These are phyloP conservation scores for Tipula confusa DNA, from an alignment of 2,888 invertebrate genomes.

Conservation along the genomic window DNA sequence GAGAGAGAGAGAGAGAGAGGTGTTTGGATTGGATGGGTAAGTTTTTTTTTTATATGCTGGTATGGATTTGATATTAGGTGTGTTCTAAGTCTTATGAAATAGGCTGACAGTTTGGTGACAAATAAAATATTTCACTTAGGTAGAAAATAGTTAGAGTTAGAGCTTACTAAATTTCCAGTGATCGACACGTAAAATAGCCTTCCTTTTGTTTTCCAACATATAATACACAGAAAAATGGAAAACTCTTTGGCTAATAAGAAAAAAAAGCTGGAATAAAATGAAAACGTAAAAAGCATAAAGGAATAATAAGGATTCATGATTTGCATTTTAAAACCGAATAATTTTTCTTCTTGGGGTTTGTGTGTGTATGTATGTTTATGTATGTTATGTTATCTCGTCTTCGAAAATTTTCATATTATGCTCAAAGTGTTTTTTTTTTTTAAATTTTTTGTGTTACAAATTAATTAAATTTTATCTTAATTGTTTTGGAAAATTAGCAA, in stretches of 20 bases:
- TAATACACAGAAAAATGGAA: not conserved
- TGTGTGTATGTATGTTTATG: not conserved
- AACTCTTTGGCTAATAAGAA: no score
- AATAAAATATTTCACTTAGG: no score
- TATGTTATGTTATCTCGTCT: not conserved
- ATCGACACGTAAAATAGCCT: no score
- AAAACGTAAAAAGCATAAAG: not conserved
- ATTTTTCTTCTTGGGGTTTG: not conserved
- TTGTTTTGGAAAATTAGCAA: conserved; percentile 12
- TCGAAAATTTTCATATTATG: not conserved
- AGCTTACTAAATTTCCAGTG: no score
- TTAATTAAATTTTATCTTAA: conserved; percentile 25
- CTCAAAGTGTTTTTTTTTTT: not conserved
- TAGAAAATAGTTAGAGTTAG: no score
- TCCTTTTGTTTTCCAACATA: no score
- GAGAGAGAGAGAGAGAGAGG: no score
- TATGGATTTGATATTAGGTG: no score
- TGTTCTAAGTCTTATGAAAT: no score
- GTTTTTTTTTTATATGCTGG: no score
- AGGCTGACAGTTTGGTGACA: no score
- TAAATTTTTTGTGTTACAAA: not conserved
- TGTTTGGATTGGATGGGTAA: no score
- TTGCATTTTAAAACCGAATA: conserved; percentile 20
- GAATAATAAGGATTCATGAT: conserved; percentile 15
- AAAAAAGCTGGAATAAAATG: not conserved